Evolutionary conservation across 2,888 invertebrate genomes (phyloP).

Genomic region (Chrysina gloriosa): DNA sequence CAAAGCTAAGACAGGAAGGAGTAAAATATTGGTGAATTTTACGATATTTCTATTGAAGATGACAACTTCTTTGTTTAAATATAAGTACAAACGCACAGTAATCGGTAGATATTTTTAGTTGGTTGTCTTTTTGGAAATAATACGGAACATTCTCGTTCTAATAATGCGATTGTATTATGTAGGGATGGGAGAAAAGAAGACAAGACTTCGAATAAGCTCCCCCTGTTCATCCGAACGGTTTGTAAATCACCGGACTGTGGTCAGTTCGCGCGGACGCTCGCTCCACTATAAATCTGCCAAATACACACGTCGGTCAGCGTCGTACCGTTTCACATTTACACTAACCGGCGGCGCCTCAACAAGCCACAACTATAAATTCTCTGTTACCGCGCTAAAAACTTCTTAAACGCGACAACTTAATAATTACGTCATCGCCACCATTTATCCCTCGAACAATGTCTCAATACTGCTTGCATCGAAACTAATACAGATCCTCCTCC

Average conservation of each 20-base stretch:
- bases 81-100: too few relatives aligned
- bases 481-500: too few relatives aligned
- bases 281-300: slow-evolving; percentile 61
- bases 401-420: neutral
- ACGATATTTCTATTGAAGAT: too few relatives aligned
- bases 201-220: slow-evolving; percentile 39
- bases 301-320: slow-evolving; percentile 61
- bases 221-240: slow-evolving; percentile 46
- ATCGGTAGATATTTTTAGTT: too few relatives aligned
- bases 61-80: too few relatives aligned
- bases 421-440: too few relatives aligned
- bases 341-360: slow-evolving; percentile 48
- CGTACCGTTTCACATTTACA: slow-evolving; percentile 52
- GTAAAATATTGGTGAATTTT: too few relatives aligned
- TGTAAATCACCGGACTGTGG: slow-evolving; percentile 57
- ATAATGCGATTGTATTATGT: slow-evolving; percentile 29
- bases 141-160: slow-evolving; percentile 11
- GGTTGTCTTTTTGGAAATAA: neutral
- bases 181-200: slow-evolving; percentile 24
- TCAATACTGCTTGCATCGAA: too few relatives aligned
- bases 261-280: slow-evolving; percentile 54
- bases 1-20: too few relatives aligned
- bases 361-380: slow-evolving; percentile 52
- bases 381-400: slow-evolving; percentile 3
- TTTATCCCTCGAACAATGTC: too few relatives aligned